Evolutionary conservation across 2,888 invertebrate species (phyloP).

Genomic region (Eristalis intricaria): DNA sequence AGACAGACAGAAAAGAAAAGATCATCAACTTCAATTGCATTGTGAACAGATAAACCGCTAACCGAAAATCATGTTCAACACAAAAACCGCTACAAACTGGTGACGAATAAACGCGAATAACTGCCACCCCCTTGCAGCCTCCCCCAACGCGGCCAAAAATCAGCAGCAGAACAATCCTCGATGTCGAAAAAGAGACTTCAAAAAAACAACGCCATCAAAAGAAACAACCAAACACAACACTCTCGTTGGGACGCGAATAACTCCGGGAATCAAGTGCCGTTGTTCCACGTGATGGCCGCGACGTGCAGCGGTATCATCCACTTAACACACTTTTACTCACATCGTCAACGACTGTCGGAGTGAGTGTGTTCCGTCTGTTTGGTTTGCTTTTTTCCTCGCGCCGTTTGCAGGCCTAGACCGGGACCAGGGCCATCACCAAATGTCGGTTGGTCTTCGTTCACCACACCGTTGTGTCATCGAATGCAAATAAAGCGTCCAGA

Average conservation of each 20-base stretch:
- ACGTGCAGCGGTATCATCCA: constrained; percentile 51
- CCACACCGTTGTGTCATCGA: constrained; percentile 63
- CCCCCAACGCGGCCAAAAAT: background rate
- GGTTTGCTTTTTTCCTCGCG: too few relatives aligned
- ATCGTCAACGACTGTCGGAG: constrained; percentile 48
- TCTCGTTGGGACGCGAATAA: constrained; percentile 6
- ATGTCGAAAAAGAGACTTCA: background rate
- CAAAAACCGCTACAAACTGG: constrained; percentile 70
- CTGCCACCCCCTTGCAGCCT: constrained; percentile 6
- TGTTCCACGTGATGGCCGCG: constrained; percentile 36
- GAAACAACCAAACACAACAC: constrained; percentile 25
- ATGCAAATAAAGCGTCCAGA: constrained; percentile 65
- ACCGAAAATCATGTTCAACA: constrained; percentile 61
- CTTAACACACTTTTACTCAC: constrained; percentile 71
- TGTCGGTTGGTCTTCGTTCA: constrained; percentile 57
- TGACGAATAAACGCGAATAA: constrained; percentile 53
- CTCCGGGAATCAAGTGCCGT: constrained; percentile 54
- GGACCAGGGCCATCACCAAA: constrained; percentile 55
- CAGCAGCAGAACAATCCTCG: background rate
- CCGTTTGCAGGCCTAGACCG: constrained; percentile 19
- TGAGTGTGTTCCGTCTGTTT: constrained; percentile 6
- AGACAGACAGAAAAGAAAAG: constrained; percentile 10
- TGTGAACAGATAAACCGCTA: constrained; percentile 49
- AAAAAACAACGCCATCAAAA: constrained; percentile 29
- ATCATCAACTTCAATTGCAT: constrained; percentile 20